A percentile compares a stretch with the other conserved stretches of the same genome.
These are phyloP conservation scores for Luperina testacea DNA, from an alignment of 2,888 invertebrate species.

Conservation along the genomic window DNA sequence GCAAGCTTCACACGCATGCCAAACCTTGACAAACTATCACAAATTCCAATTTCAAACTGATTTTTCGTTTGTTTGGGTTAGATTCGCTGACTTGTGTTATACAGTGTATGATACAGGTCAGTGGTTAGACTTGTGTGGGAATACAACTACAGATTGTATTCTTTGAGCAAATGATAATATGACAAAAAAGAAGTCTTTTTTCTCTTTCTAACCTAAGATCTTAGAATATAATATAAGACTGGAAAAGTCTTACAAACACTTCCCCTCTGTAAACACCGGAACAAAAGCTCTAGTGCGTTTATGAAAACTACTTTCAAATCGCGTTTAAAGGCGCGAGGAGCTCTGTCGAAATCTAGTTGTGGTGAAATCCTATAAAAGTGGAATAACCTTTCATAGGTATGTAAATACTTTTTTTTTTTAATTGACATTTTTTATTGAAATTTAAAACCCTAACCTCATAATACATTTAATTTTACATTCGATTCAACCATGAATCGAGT, in stretches of 20 bases:
- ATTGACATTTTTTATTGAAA: no score
- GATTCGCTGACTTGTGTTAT: no score
- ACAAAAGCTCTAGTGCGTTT: not conserved
- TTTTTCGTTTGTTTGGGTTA: no score
- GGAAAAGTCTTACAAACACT: not conserved
- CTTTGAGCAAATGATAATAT: not conserved
- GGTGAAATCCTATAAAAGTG: not conserved
- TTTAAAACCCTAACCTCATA: no score
- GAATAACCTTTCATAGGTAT: no score
- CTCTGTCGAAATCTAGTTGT: not conserved
- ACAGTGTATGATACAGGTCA: no score
- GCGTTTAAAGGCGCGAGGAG: not conserved
- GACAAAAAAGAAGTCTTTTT: not conserved
- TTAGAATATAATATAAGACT: no score
- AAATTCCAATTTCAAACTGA: not conserved
- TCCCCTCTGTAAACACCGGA: not conserved
- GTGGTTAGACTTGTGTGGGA: not conserved
- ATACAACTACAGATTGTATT: not conserved
- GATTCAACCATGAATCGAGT: no score
- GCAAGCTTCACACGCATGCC: not conserved
- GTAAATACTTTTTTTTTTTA: no score
- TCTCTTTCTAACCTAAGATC: not conserved
- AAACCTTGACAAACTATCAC: not conserved
- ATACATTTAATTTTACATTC: no score
- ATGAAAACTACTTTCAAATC: not conserved